Percentiles rank a stretch among this genome's conserved stretches.
These are phyloP conservation scores for Lophotriccus pileatus DNA, from an alignment of 2,797 vertebrate species.

Conservation along the genomic window DNA sequence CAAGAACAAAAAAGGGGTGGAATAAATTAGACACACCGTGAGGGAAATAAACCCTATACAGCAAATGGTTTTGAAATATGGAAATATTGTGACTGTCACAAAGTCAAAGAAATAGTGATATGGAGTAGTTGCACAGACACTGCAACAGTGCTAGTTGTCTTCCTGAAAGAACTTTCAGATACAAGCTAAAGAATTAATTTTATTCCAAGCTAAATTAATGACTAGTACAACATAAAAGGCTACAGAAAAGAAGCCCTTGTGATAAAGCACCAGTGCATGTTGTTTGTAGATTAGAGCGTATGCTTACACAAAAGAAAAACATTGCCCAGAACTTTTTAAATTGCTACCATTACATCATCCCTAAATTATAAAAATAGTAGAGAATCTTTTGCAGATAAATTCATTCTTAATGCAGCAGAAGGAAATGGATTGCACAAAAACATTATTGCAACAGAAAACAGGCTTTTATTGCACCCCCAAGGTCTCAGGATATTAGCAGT, in stretches of 20 bases:
- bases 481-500: neutral
- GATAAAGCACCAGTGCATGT: neutral
- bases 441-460: neutral
- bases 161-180: neutral
- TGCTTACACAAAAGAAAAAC: neutral
- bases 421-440: slow-evolving; percentile 31
- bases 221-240: neutral
- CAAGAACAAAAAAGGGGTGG: neutral
- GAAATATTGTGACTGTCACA: neutral
- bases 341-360: slow-evolving; percentile 36
- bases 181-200: neutral
- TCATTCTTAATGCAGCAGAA: slow-evolving; percentile 35
- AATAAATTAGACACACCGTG: neutral
- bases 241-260: neutral
- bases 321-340: slow-evolving; percentile 19
- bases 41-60: neutral
- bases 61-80: neutral
- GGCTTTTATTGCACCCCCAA: slow-evolving; percentile 26
- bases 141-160: neutral
- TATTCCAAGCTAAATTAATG: neutral
- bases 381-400: slow-evolving; percentile 38
- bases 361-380: neutral
- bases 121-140: neutral
- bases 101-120: neutral
- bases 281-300: slow-evolving; percentile 14